Conservation (phyloP, 2,888 invertebrate genomes). For the Chrysomela aeneicollis region DNA sequence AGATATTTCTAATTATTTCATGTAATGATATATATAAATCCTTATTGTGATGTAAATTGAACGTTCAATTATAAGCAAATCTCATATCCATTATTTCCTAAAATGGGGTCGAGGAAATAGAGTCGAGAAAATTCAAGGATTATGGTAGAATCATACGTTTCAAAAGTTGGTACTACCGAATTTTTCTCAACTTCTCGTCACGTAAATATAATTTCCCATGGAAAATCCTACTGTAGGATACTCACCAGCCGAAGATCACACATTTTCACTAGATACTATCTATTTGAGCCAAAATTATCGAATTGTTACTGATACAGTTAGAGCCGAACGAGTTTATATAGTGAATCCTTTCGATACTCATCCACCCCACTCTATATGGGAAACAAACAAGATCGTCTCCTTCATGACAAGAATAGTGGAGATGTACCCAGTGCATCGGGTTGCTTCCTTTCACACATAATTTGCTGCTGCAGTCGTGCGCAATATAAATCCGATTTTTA, state of each 20-base stretch:
- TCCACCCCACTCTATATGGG: slow-evolving; percentile 51
- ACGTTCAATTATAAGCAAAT: too few species aligned
- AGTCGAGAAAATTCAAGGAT: too few species aligned
- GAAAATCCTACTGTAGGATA: slow-evolving; percentile 9
- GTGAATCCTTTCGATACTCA: slow-evolving; percentile 46
- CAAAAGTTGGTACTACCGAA: too few species aligned
- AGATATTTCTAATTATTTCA: too few species aligned
- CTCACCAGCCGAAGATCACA: slow-evolving; percentile 45
- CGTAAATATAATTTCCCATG: too few species aligned
- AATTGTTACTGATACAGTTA: slow-evolving; percentile 43
- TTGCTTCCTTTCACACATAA: slow-evolving; percentile 25
- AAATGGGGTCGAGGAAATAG: too few species aligned
- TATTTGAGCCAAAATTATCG: slow-evolving; percentile 27
- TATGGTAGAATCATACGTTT: too few species aligned
- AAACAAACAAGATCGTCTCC: slow-evolving; percentile 55
- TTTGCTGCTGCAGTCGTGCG: slow-evolving; percentile 14
- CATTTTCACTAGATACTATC: slow-evolving; percentile 34
- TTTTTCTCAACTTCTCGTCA: too few species aligned
- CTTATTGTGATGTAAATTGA: too few species aligned
- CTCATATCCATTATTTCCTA: too few species aligned
- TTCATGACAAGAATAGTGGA: slow-evolving; percentile 51
- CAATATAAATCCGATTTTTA: slow-evolving; percentile 15
- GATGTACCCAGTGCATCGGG: slow-evolving; percentile 34
- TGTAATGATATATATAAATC: too few species aligned
- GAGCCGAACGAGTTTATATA: slow-evolving; percentile 53